A percentile compares a stretch with the other conserved stretches of the same genome.
Evolutionary conservation across 2,113 vertebrate species (phyloP).

Genomic region (Actenoides hombroni): DNA sequence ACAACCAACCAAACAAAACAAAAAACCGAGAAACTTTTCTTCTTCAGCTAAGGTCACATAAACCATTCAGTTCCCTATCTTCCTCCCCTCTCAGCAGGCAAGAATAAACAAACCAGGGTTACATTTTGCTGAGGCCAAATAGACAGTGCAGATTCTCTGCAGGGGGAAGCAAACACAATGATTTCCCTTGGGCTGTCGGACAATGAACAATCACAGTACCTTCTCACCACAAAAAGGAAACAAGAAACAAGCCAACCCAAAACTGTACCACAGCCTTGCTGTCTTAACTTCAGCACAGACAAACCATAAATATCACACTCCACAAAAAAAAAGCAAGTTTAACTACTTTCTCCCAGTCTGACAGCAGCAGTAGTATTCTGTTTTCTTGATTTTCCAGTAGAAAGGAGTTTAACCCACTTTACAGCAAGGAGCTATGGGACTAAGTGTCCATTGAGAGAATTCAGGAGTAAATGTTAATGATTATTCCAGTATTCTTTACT

Average conservation of each 20-base stretch:
- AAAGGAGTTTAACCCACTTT: not conserved
- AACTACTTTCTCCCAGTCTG: not conserved
- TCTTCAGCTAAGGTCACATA: not conserved
- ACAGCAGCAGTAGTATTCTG: not conserved
- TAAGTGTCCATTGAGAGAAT: not conserved
- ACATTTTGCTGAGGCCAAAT: not conserved
- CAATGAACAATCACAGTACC: not conserved
- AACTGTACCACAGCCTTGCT: not conserved
- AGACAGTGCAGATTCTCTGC: not conserved
- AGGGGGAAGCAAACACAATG: not conserved
- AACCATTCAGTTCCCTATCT: not conserved
- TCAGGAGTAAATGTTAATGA: not conserved
- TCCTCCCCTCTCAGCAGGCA: not conserved
- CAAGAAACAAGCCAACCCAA: not conserved
- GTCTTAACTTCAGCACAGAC: not conserved
- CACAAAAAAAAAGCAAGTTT: not conserved
- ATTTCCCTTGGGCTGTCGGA: fast-evolving
- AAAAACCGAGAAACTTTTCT: not conserved
- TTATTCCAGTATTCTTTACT: not conserved
- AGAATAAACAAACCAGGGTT: not conserved
- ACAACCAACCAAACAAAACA: too few relatives aligned
- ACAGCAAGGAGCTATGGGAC: not conserved
- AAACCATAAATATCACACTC: not conserved
- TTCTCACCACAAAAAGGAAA: not conserved
- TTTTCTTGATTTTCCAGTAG: not conserved